Evolutionary conservation across 1,140 invertebrate genomes (phyloP), one percentile per base, ranked within the genome.

Genomic region (Penaeus indicus): DNA sequence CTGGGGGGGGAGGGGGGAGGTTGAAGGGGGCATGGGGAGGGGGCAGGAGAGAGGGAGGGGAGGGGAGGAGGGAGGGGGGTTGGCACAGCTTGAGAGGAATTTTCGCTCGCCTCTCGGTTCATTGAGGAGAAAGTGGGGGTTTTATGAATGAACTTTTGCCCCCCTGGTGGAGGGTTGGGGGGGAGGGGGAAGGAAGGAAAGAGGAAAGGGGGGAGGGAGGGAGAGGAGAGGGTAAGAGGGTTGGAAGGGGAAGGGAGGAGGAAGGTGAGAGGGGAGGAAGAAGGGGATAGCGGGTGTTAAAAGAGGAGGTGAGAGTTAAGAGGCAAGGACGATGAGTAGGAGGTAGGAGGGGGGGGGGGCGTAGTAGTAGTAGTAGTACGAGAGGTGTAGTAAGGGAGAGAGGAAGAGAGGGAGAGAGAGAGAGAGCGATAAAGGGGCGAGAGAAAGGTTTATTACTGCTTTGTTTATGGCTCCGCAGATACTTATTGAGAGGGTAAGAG

Each of bases 61-160:
- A 13, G 47, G 11, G 11, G 47, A 13, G 11, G 47, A 13, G 81
- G 80, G 69, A 79, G 72, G 67, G 69, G 83, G 81, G 80, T 84
- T 88, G 86, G 86, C 86, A 84, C 86, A 64, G 81, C 79, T 63
- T 62, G 81, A 60, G 21, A 81, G 81, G 84, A 88, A 84, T 84
- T 88, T 78, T 80, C 78, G 86, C 83, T 88, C 83, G 69, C 72
- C 80, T 21, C 61, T 32, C n/a, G 67, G 80, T 84, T 64, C 67
- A 72, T 84, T 83, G 60, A 82, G 80, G 81, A 83, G 64, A 72
- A 88, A 62, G 64, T 64, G 7, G 47, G 47, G 80, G 69, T 88
- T 88, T 88, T 84, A 78, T 88, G 86, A 88, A 88, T 88, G 86
- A 88, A 88, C 86, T 54, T 88, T 54, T 32, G 32, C 32, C 32